phyloP scores from a whole-genome alignment of 2,888 invertebrate genomes.

The Herminia tarsipennalis region DNA sequence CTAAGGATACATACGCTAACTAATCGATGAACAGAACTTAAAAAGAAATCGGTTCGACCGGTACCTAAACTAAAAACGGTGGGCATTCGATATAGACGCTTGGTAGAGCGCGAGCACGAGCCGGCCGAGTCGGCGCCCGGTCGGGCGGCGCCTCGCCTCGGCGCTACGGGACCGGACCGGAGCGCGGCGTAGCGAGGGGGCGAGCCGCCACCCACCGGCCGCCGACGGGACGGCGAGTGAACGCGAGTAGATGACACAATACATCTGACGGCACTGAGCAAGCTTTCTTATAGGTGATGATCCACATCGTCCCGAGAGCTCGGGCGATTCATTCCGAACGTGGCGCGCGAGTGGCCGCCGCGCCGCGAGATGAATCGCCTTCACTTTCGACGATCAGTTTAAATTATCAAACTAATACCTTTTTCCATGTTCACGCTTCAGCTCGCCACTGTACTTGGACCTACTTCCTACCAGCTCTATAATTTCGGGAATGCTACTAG shows the following conservation, averaged over 20 bases:
- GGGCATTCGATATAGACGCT: slow-evolving; percentile 84
- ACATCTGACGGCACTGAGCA: slow-evolving; percentile 87
- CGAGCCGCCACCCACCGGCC: slow-evolving; percentile 45
- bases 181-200: slow-evolving; percentile 47
- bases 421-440: slow-evolving; percentile 99
- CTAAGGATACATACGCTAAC: slow-evolving; percentile 82
- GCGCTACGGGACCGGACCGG: slow-evolving; percentile 40
- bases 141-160: slow-evolving; percentile 51
- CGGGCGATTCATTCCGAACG: slow-evolving; percentile 73
- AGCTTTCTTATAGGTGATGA: slow-evolving; percentile 82
- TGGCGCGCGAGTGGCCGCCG: slow-evolving; percentile 45
- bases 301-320: slow-evolving; percentile 73
- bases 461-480: slow-evolving; percentile 99
- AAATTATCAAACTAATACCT: slow-evolving; percentile 91
- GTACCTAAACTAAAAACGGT: slow-evolving; percentile 78
- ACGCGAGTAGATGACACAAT: slow-evolving; percentile 85
- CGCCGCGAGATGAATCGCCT: slow-evolving; percentile 73
- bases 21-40: slow-evolving; percentile 83
- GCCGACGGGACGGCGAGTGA: slow-evolving; percentile 63
- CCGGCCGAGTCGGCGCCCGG: slow-evolving; percentile 54
- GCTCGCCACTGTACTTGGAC: slow-evolving; percentile 99
- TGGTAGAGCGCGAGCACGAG: slow-evolving; percentile 80
- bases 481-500: slow-evolving; percentile 99
- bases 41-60: slow-evolving; percentile 82
- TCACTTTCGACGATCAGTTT: slow-evolving; percentile 75